Conservation (phyloP, 1,140 invertebrate species). For the Batillaria attramentaria region DNA sequence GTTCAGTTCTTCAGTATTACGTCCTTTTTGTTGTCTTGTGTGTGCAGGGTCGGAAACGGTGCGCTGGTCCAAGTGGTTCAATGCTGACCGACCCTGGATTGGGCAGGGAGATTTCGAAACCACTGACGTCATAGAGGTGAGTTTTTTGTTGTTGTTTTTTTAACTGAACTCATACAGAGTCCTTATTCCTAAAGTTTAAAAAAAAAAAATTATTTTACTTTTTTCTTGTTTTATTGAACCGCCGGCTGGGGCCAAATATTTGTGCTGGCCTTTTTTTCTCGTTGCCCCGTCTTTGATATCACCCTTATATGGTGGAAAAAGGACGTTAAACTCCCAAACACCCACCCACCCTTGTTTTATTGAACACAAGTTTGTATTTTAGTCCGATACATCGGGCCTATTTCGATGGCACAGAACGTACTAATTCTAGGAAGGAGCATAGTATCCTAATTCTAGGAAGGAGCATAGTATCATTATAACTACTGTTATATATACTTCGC, state of each 20-base stretch:
- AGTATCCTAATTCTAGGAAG: too few species aligned
- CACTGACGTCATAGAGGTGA: slow-evolving; percentile 12
- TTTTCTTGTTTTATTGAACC: too few species aligned
- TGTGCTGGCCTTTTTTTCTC: too few species aligned
- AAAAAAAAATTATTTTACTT: background rate
- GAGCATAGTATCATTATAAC: too few species aligned
- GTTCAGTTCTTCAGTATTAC: too few species aligned
- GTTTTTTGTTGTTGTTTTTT: too few species aligned
- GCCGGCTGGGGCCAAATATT: too few species aligned
- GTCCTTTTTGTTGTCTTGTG: background rate
- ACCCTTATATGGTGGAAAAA: too few species aligned
- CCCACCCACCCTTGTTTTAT: background rate
- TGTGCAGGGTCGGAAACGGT: slow-evolving; percentile 1
- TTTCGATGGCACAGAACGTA: background rate
- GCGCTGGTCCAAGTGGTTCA: slow-evolving; percentile 23
- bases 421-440: background rate
- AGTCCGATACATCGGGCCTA: background rate
- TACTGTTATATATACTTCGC: too few species aligned
- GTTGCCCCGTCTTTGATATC: too few species aligned
- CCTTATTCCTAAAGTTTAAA: background rate
- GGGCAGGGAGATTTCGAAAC: slow-evolving; percentile 28
- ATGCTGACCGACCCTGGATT: slow-evolving; percentile 22
- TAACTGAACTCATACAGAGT: background rate
- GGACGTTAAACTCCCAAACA: too few species aligned
- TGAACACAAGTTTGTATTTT: background rate